Evolutionary conservation across 2,797 vertebrate species (phyloP).

Genomic region (Danio albolineatus): DNA sequence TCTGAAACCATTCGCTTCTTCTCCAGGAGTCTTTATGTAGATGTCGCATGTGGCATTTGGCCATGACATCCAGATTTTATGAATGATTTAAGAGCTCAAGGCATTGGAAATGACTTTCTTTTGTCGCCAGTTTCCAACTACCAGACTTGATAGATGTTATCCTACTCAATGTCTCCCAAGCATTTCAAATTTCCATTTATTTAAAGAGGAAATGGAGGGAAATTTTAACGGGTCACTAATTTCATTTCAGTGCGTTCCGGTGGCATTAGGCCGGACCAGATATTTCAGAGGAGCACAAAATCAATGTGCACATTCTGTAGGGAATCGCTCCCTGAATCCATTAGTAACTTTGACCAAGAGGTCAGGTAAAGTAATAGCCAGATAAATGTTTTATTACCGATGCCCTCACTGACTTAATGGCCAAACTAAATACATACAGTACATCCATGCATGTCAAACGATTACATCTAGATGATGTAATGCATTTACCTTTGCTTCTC

Average conservation of each 20-base stretch:
- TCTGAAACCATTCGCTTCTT: conserved; percentile 48
- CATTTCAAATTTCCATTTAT: conserved; percentile 79
- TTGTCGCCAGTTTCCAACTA: conserved; percentile 61
- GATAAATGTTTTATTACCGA: conserved; percentile 97
- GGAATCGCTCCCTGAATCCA: conserved; percentile 86
- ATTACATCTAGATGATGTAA: conserved; percentile 54
- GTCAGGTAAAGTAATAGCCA: conserved; percentile 93
- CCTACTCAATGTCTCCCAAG: conserved; percentile 68
- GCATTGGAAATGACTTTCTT: conserved; percentile 73
- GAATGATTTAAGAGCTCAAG: conserved; percentile 73
- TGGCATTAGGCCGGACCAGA: conserved; percentile 82
- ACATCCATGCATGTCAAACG: conserved; percentile 75
- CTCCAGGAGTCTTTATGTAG: conserved; percentile 66
- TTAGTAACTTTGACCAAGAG: conserved; percentile 90
- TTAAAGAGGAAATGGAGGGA: conserved; percentile 81
- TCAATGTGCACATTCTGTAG: conserved; percentile 81
- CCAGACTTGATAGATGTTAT: conserved; percentile 66
- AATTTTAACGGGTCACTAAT: conserved; percentile 84
- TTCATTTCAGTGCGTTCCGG: conserved; percentile 81
- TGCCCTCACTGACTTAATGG: conserved; percentile 88
- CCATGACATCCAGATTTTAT: conserved; percentile 66
- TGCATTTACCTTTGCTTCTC: conserved; percentile 31
- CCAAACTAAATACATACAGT: conserved; percentile 76
- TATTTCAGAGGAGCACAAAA: conserved; percentile 87
- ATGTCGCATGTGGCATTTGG: conserved; percentile 71